These are phyloP conservation scores for Bothrops jararaca DNA, from an alignment of 2,113 vertebrate species.

Conservation along the genomic window DNA sequence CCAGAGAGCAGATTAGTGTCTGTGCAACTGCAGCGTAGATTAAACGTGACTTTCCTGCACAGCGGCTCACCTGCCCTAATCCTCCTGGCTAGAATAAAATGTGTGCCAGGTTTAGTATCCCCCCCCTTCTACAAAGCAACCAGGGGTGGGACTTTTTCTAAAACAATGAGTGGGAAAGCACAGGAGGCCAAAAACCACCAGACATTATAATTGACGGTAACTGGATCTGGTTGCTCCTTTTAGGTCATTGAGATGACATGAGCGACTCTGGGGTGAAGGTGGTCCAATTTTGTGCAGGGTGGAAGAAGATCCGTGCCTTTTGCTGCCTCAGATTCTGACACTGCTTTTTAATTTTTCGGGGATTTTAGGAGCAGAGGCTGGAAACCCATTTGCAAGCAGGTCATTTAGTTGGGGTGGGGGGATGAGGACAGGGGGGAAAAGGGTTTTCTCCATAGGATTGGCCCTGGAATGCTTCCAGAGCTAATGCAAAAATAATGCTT, in stretches of 20 bases:
- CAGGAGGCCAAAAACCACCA: neutral
- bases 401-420: no score
- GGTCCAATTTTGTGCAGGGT: neutral
- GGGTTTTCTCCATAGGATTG: neutral
- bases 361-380: no score
- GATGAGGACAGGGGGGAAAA: no score
- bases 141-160: no score
- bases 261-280: neutral
- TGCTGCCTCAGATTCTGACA: no score
- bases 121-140: neutral
- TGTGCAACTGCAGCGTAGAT: neutral
- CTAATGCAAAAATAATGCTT: neutral
- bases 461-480: neutral
- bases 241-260: neutral
- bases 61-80: conserved; percentile 1
- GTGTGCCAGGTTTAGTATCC: neutral
- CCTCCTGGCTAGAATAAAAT: neutral
- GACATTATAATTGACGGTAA: neutral
- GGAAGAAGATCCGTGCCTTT: neutral
- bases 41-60: conserved; percentile 32
- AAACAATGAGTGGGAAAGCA: neutral
- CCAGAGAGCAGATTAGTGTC: neutral
- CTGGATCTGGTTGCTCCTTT: neutral
- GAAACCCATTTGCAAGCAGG: neutral
- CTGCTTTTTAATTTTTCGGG: neutral